These are phyloP conservation scores for Pyrrhosoma nymphula DNA, from an alignment of 2,888 invertebrate genomes.

Conservation along the genomic window DNA sequence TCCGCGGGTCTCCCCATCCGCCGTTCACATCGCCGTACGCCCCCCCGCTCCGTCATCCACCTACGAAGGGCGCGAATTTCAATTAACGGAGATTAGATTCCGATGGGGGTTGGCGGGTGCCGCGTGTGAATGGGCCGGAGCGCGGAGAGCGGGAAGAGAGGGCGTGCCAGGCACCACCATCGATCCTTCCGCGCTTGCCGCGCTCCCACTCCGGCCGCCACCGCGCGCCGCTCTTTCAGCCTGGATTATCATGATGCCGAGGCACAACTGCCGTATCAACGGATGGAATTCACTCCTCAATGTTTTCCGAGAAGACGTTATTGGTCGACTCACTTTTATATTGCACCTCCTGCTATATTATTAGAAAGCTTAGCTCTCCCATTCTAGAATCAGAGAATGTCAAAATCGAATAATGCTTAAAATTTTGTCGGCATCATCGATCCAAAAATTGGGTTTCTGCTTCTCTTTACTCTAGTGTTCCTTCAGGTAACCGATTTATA, in stretches of 20 bases:
- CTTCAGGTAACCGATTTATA: no score
- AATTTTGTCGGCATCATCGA: no score
- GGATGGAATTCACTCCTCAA: neutral
- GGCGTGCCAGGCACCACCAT: neutral
- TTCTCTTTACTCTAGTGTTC: no score
- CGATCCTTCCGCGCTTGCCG: neutral
- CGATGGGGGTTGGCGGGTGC: neutral
- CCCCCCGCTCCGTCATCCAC: neutral
- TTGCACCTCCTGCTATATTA: no score
- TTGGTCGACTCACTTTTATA: no score
- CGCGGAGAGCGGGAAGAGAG: neutral
- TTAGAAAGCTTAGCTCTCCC: no score
- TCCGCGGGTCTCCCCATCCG: neutral
- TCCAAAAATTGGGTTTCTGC: no score
- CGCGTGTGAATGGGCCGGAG: neutral
- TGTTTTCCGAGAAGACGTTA: neutral
- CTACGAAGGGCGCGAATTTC: neutral
- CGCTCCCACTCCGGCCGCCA: neutral
- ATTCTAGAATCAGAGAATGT: no score
- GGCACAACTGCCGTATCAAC: neutral
- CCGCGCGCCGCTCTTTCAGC: neutral
- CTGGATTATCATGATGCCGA: neutral
- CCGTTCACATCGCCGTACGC: neutral
- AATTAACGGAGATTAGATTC: slow-evolving; percentile 23
- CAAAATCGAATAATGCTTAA: no score